These are phyloP conservation scores for Ammodytes marinus DNA, from an alignment of 2,113 vertebrate genomes.

Conservation along the genomic window DNA sequence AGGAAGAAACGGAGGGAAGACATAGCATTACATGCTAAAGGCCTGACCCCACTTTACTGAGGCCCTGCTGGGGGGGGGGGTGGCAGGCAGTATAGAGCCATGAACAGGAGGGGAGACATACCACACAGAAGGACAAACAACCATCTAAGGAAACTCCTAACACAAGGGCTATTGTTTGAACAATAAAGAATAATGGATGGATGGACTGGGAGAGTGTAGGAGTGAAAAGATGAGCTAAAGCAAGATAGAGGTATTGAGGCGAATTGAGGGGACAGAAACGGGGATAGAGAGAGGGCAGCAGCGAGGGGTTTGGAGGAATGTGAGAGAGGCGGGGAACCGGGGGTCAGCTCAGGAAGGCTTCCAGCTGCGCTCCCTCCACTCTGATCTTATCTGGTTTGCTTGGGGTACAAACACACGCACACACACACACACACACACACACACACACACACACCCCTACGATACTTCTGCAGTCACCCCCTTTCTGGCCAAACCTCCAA, in stretches of 20 bases:
- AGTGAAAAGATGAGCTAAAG: conserved; percentile 28
- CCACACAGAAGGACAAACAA: conserved; percentile 55
- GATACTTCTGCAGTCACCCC: too few species aligned
- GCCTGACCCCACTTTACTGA: conserved; percentile 78
- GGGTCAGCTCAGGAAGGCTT: conserved; percentile 72
- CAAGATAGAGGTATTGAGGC: conserved; percentile 47
- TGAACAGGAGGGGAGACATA: conserved; percentile 42
- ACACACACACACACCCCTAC: conserved; percentile 17
- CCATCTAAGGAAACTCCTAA: conserved; percentile 50
- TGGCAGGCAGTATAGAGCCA: conserved; percentile 56
- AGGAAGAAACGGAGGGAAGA: conserved; percentile 62
- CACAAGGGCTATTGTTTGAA: conserved; percentile 60
- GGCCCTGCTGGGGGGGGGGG: conserved; percentile 58
- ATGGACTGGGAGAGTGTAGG: not conserved
- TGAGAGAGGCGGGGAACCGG: conserved; percentile 53
- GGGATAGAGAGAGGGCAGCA: conserved; percentile 36
- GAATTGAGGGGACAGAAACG: conserved; percentile 5
- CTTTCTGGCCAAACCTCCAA: too few species aligned
- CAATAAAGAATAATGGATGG: conserved; percentile 63
- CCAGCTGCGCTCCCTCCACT: conserved; percentile 75
- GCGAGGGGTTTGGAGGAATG: conserved; percentile 67
- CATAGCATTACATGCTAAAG: conserved; percentile 65
- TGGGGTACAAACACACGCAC: conserved; percentile 33
- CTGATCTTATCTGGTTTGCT: conserved; percentile 80
- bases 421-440: conserved; percentile 17